Evolutionary conservation across 2,888 invertebrate genomes (phyloP).

Genomic region (Clunio marinus): DNA sequence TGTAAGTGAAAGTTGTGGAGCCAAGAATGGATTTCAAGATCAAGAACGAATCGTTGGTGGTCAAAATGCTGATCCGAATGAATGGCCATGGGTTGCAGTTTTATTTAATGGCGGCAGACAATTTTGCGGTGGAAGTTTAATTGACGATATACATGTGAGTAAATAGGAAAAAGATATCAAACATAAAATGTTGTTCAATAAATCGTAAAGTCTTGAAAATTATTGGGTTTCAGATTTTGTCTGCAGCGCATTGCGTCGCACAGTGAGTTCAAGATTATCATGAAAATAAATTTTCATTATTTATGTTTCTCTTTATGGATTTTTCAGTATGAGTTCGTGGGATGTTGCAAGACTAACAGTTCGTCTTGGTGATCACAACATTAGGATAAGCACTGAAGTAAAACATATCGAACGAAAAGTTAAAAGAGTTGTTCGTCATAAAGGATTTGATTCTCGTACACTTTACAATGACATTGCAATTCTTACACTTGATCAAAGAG

Average conservation of each 20-base stretch:
- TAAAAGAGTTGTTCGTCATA: constrained; percentile 77
- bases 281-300: neutral
- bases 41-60: constrained; percentile 84
- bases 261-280: constrained; percentile 60
- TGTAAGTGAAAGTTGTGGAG: constrained; percentile 65
- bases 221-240: constrained; percentile 21
- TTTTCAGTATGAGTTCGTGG: constrained; percentile 81
- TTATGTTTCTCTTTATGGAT: no score
- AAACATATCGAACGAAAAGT: constrained; percentile 73
- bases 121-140: constrained; percentile 83
- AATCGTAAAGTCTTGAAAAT: no score
- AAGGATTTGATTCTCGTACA: constrained; percentile 76
- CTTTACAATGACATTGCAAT: constrained; percentile 83
- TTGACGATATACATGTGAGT: constrained; percentile 64
- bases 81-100: constrained; percentile 84
- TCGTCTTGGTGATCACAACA: constrained; percentile 78
- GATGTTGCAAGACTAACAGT: constrained; percentile 79
- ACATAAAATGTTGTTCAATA: no score
- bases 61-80: constrained; percentile 71
- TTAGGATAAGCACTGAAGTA: constrained; percentile 68
- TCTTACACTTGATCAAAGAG: constrained; percentile 71
- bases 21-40: constrained; percentile 72
- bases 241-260: constrained; percentile 75
- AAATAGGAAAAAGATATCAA: no score
- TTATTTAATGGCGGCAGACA: constrained; percentile 78